Base-by-base conservation (phyloP, 1,140 invertebrate genomes). In the Dryas iulia region DNA sequence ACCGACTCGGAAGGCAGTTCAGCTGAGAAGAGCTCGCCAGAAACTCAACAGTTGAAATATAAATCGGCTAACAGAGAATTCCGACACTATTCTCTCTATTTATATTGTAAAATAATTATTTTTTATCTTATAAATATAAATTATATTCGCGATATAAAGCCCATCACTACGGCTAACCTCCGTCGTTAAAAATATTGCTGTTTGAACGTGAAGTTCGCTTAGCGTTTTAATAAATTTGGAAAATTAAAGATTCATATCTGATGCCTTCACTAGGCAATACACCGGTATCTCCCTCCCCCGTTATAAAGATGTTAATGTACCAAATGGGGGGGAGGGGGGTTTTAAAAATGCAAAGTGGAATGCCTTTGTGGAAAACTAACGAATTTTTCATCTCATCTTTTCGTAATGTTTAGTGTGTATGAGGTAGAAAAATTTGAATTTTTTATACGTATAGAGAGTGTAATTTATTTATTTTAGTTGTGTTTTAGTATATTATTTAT, bases 181-280 rank as follows among this genome's bases (percentile, higher is more conserved):
- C 81, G 85, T 84, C 86, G 86, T 86, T 89, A 90, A 91, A 91
- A 91, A 91, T 91, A 91, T 91, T 84, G 87, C 89, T 91, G 87
- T 91, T 91, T 91, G 89, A 90, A 90, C 87, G 86, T 74, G 74
- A 82, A 87, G 80, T 90, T 88, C 87, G 89, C 86, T 91, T 91
- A 91, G 87, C 87, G 89, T 86, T 90, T 89, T 91, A 90, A 91
- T 90, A 90, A 91, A 91, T 90, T 91, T 91, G 87, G 86, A 87
- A 90, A 91, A 91, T 91, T 91, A 90, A 91, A 90, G 89, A 91
- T 91, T 91, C 89, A 91, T 91, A 91, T 91, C 89, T 84, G 81
- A 86, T 85, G 78, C 81, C 83, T 85, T 81, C 81, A 89, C 85
- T 90, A 89, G 86, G 73, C 82, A 79, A 83, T 82, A 79, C 39